Conservation (phyloP, 2,797 vertebrate species). For the Pristis pectinata region DNA sequence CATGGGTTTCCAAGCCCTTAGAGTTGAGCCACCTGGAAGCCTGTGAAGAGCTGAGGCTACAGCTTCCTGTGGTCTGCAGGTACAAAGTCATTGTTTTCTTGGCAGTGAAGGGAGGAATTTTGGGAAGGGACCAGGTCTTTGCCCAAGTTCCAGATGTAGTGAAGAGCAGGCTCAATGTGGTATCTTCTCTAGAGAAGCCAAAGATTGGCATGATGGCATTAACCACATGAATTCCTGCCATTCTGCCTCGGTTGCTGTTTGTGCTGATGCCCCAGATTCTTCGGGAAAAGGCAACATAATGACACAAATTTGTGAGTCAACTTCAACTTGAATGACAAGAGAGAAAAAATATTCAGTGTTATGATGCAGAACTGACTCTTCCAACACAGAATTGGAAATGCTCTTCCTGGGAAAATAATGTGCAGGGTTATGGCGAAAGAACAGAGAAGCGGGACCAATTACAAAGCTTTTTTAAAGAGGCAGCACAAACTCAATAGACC, state of each 20-base stretch:
- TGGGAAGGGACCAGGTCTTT: neutral
- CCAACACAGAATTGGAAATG: neutral
- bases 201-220: neutral
- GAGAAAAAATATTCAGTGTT: neutral
- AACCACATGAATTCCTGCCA: neutral
- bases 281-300: neutral
- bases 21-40: neutral
- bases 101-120: neutral
- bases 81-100: neutral
- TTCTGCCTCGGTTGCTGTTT: neutral
- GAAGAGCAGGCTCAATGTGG: neutral
- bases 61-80: neutral
- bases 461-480: neutral
- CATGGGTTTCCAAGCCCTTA: neutral
- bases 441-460: neutral
- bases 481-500: neutral
- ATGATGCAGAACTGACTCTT: neutral
- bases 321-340: neutral
- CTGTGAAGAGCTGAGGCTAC: neutral
- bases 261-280: neutral
- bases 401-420: neutral
- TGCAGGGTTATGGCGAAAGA: neutral
- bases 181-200: neutral
- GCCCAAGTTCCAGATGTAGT: neutral
- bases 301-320: neutral